Base-by-base conservation (phyloP, 2,113 vertebrate species). In the Thymallus thymallus region DNA sequence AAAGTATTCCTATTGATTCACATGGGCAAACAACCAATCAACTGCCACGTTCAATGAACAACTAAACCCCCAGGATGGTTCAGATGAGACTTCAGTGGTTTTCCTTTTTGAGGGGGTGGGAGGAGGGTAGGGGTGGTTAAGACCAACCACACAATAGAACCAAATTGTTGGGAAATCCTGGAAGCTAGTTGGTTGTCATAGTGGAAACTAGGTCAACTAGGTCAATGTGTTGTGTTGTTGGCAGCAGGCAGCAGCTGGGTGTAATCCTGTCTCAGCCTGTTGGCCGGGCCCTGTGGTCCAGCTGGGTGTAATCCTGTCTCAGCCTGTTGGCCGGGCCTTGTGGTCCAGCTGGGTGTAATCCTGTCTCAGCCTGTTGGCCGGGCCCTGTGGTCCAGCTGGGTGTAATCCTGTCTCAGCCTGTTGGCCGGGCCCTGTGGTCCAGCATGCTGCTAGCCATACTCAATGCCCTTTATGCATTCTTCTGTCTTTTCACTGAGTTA, bases 401-500 rank as follows among this genome's bases (percentile, higher is more conserved):
- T 84, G 87, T 91, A 90, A 92, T 92, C 91, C 90, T 82, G 83
- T 80, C 20, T 18, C 6, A 20, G 32, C 65, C 35, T 22, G n/a
- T n/a, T n/a, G n/a, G n/a, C 92, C 91, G 90, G 91, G 46, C 91
- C 92, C 91, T 91, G 91, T 91, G 91, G 94, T 92, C 86, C 74
- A 87, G 88, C 85, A 72, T 88, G 89, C 90, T 90, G 88, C 84
- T 90, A 58, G 68, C 71, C 79, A 76, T 87, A 91, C 92, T 83
- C 91, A 93, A 88, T 87, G 88, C 88, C 93, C 94, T 90, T 94
- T 97, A 95, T 77, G 85, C 80, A 86, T 69, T 98, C 97, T 97
- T 97, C 94, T 94, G n/a, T 85, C 95, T 92, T 96, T 98, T 97
- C 95, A 96, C 86, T 86, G 92, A 93, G 90, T 94, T 96, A 92